Evolutionary conservation across 2,113 vertebrate genomes (phyloP), one percentile per base, ranked within the genome.

Genomic region (Diphyllodes magnificus): DNA sequence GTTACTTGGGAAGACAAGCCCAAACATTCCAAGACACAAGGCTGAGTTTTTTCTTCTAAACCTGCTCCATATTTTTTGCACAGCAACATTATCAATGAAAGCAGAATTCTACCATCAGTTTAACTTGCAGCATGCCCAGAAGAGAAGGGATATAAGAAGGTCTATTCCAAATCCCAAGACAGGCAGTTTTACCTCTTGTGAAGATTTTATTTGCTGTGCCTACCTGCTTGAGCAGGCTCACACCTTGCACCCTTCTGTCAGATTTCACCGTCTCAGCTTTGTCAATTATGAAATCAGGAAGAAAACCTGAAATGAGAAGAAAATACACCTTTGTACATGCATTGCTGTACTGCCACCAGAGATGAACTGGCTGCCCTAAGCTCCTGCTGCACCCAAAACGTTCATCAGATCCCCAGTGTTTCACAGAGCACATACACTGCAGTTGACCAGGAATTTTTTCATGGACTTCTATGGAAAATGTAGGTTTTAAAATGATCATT

Each of bases 301-400:
- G 51, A 80, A 96, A 94, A 88, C 93, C 98, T 98, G 96, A 28
- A 98, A 97, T 14, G 42, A 98, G 72, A 98, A 70, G 50, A 97
- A 94, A 95, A 64, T 6, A 40, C 39, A 72, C 17, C 37, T 50
- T 68, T 39, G 33, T 45, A 31, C 1, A 9, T 21, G 44, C 17
- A 24, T 0, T 27, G 47, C 6, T 44, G 33, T 27, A 50, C 24
- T 37, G 10, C 37, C 54, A 37, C 12, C 31, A 42, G 7, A 0
- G 4, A 23, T 4, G 78, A 30, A 31, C 14, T 3, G n/a, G 65
- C 22, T 50, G 42, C 42, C 28, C 37, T 5, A 33, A 71, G 53
- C 31, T n/a, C 49, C 40, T 5, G 47, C 54, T 42, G 33, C 17
- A 59, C 63, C 49, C 68, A 86, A 35, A 75, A 35, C 0, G 2